Percentiles rank a stretch among this genome's conserved stretches.
Evolutionary conservation across 2,888 invertebrate genomes (phyloP).

Genomic region (Morpho deidamia): DNA sequence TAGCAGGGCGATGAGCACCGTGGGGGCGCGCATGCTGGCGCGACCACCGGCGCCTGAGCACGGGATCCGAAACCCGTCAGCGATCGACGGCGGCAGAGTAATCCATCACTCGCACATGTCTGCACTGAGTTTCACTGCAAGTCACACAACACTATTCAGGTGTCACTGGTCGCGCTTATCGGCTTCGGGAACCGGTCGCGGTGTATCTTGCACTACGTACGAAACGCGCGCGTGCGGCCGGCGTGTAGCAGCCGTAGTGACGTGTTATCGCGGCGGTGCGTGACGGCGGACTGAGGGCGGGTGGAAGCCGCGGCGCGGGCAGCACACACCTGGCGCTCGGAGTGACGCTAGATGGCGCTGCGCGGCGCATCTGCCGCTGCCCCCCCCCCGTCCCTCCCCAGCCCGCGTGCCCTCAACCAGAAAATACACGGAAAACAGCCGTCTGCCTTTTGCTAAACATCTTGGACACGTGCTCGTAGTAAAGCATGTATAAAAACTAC

Average conservation of each 20-base stretch:
- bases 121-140: constrained; percentile 72
- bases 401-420: constrained; percentile 49
- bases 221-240: constrained; percentile 69
- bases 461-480: constrained; percentile 66
- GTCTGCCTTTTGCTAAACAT: constrained; percentile 47
- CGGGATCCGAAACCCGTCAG: constrained; percentile 63
- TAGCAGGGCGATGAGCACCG: constrained; percentile 76
- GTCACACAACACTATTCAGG: constrained; percentile 71
- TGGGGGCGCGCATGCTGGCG: constrained; percentile 76
- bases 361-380: constrained; percentile 69
- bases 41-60: constrained; percentile 75
- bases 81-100: constrained; percentile 58
- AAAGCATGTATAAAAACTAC: constrained; percentile 16
- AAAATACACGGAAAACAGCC: constrained; percentile 72
- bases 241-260: constrained; percentile 49
- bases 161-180: constrained; percentile 71
- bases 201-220: constrained; percentile 68
- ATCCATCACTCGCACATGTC: constrained; percentile 73
- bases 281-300: constrained; percentile 74
- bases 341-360: constrained; percentile 71
- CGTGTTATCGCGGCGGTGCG: constrained; percentile 66
- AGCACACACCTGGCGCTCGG: constrained; percentile 62
- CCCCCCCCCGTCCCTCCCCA: constrained; percentile 37
- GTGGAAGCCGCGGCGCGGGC: constrained; percentile 66
- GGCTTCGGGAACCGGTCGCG: constrained; percentile 69